These are phyloP conservation scores for Limnothrissa miodon DNA, from an alignment of 2,113 vertebrate species.

Conservation along the genomic window DNA sequence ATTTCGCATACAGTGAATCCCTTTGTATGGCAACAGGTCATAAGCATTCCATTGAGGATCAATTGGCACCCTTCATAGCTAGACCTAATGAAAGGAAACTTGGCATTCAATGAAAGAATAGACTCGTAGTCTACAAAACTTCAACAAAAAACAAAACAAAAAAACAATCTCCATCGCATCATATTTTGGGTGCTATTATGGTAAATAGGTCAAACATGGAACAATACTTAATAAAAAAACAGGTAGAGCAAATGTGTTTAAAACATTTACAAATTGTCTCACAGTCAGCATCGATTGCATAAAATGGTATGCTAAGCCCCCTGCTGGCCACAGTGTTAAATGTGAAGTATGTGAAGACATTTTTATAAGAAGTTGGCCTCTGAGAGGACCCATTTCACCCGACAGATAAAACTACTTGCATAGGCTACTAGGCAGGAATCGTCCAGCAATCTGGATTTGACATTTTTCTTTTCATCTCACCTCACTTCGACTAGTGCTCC, in stretches of 20 bases:
- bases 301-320: not conserved
- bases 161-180: not conserved
- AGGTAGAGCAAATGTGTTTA: not conserved
- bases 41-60: not conserved
- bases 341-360: not conserved
- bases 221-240: not conserved
- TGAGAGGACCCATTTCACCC: too few species aligned
- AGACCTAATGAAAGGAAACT: conserved; percentile 1
- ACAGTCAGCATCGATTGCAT: not conserved
- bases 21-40: conserved; percentile 12
- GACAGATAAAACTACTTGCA: not conserved
- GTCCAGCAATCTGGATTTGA: too few species aligned
- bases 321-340: conserved; percentile 4
- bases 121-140: not conserved
- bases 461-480: too few species aligned
- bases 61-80: not conserved
- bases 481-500: too few species aligned
- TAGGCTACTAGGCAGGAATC: too few species aligned
- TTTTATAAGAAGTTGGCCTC: not conserved
- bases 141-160: not conserved
- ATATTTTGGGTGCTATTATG: not conserved
- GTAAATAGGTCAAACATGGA: not conserved
- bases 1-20: not conserved
- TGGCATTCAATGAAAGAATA: not conserved
- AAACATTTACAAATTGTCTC: not conserved